Base-by-base conservation (phyloP, 2,888 invertebrate species). In the Dicyrtoma fusca region DNA sequence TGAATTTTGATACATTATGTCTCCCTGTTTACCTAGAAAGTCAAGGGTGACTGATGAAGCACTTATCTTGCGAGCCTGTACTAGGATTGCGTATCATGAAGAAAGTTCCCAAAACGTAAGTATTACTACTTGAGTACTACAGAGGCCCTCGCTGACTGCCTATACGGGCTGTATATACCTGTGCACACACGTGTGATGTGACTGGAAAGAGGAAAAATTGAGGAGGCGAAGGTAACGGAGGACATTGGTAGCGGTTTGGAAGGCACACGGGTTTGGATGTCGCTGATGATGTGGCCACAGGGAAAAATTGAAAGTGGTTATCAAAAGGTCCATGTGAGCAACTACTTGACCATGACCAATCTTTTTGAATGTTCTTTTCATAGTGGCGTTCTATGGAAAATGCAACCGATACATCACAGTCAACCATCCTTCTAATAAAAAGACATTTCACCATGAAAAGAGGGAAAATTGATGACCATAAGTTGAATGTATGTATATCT, bases 381-480 rank as follows among this genome's bases (percentile, higher is more conserved):
- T 68, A 61, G 62, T 61, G 45, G 63, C 42, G 71, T 65, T 57
- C 65, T 53, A 55, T 71, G 25, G 65, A 55, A 72, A 70, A 75
- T 72, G 72, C 69, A 75, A 72, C 72, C 75, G 72, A 75, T 75
- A 72, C 75, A 75, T 75, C 75, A 75, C 66, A 72, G 75, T 75
- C 75, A 72, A 45, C 72, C 64, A 63, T 47, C 70, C 64, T 69
- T 59, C 72, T 44, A 72, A 34, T 34, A 34, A 47, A 69, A 64
- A 65, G 59, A 55, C 49, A 53, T 68, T 69, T 65, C 57, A 34
- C 53, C 23, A 57, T 69, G 65, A 65, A 59, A 64, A 64, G 57
- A 74, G 59, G 62, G 66, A 65, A 71, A 70, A 71, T 55, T 72
- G 74, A 72, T 72, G 72, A 72, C 64, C 57, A 64, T 66, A 69